Evolutionary conservation across 2,113 vertebrate species (phyloP), one percentile per base, ranked within the genome.

Genomic region (Heteronetta atricapilla): DNA sequence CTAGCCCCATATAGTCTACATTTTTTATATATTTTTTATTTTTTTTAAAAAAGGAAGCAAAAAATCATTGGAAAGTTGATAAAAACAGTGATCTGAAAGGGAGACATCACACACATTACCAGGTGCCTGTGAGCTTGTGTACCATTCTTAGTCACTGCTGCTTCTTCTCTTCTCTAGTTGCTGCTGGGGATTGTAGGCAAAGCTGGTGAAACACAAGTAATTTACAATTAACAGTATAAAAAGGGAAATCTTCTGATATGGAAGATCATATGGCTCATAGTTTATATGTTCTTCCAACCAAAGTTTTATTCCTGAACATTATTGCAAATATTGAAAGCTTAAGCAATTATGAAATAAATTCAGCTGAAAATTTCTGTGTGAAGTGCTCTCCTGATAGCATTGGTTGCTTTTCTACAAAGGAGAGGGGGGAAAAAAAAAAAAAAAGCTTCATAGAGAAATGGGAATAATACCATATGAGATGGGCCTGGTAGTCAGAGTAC

Each of bases 11-110:
- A 33, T 12, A 87, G 36, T 12, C 63, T 75, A 55, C 48, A 75
- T 20, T 48, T 48, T 48, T 48, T 20, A 38, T 38, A 9, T 38
- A 38, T 46, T 46, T 46, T 46, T 46, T 46, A 11, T 42, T 42
- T 10, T 38, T 10, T 10, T 38, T 10, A 38, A 38, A 42, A 38
- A 17, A 44, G 42, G 42, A 44, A 29, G 91, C 48, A 95, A 94
- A 94, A 92, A 77, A 82, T 83, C 95, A 93, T 94, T 95, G 72
- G 79, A 86, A 94, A 94, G 93, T 77, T 95, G 83, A 89, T 88
- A 91, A 59, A 93, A 95, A 88, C 63, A 55, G 75, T 55, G 46
- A 89, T 91, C 46, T 17, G 60, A 52, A 83, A 42, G 19, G 75
- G 33, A 95, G 79, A 55, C 89, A 74, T 74, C 46, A 50, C 74